These are phyloP conservation scores for Drosophila limbata DNA, from an alignment of 2,888 invertebrate genomes.

Conservation along the genomic window DNA sequence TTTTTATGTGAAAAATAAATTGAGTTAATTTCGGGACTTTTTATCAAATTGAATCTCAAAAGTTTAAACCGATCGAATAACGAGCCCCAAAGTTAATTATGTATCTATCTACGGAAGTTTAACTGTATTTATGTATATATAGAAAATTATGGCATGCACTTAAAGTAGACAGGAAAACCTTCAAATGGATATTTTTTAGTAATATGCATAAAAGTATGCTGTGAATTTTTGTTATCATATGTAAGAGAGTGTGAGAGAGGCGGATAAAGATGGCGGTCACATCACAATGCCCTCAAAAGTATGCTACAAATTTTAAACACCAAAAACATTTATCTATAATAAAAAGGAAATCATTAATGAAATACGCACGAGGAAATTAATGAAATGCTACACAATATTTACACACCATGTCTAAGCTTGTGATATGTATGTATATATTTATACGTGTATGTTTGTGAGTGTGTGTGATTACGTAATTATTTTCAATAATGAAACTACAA, in stretches of 20 bases:
- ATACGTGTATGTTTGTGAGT: slow-evolving; percentile 14
- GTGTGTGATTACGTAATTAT: slow-evolving; percentile 58
- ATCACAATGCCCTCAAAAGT: slow-evolving; percentile 13
- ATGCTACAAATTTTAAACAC: slow-evolving; percentile 13
- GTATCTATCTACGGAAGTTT: no score
- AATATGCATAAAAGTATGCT: not conserved
- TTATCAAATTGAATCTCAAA: no score
- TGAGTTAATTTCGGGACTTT: no score
- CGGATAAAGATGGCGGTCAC: not conserved
- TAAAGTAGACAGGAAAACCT: not conserved
- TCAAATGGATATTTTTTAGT: no score
- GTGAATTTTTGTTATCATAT: not conserved
- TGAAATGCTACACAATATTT: not conserved
- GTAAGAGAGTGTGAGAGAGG: not conserved
- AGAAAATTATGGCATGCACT: not conserved
- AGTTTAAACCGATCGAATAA: no score
- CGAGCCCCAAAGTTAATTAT: no score
- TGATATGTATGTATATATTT: slow-evolving; percentile 1
- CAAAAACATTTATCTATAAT: not conserved
- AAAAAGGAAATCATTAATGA: not conserved
- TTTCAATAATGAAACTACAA: slow-evolving; percentile 83
- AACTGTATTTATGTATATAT: not conserved
- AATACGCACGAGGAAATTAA: not conserved
- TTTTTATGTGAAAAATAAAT: no score
- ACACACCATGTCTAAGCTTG: slow-evolving; percentile 4